phyloP scores from a whole-genome alignment of 2,113 vertebrate genomes.

The Psittacula cyanocephala region DNA sequence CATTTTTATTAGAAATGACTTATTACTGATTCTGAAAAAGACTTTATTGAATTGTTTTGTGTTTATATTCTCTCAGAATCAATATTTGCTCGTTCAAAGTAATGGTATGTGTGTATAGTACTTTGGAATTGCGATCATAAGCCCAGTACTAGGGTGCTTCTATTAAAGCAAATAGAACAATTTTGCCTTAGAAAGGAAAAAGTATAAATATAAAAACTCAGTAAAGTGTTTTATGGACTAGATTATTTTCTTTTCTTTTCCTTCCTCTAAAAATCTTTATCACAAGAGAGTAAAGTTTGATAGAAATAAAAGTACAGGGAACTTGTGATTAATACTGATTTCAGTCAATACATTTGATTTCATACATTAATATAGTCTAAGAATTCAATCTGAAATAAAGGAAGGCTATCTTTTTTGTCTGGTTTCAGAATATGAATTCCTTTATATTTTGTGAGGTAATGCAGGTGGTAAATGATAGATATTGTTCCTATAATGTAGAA shows the following conservation, averaged over 20 bases:
- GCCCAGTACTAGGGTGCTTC: not conserved
- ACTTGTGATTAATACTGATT: not conserved
- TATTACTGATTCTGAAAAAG: not conserved
- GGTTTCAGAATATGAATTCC: not conserved
- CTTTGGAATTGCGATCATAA: not conserved
- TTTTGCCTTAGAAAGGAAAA: not conserved
- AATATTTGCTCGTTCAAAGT: not conserved
- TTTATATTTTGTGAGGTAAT: not conserved
- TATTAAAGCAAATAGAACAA: not conserved
- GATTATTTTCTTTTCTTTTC: not conserved
- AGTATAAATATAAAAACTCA: not conserved
- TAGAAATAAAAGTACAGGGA: not conserved
- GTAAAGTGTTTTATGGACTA: not conserved
- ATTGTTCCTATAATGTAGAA: not conserved
- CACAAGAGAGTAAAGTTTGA: not conserved
- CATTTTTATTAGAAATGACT: not conserved
- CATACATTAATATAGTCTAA: not conserved
- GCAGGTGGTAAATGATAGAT: not conserved
- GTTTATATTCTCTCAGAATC: not conserved
- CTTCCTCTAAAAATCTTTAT: not conserved
- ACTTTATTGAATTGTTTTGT: not conserved
- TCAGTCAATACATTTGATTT: not conserved
- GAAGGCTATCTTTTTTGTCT: not conserved
- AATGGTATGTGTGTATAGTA: not conserved
- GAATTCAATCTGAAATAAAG: not conserved